Conservation (phyloP, 2,888 invertebrate species). For the Rotaria macrura region DNA sequence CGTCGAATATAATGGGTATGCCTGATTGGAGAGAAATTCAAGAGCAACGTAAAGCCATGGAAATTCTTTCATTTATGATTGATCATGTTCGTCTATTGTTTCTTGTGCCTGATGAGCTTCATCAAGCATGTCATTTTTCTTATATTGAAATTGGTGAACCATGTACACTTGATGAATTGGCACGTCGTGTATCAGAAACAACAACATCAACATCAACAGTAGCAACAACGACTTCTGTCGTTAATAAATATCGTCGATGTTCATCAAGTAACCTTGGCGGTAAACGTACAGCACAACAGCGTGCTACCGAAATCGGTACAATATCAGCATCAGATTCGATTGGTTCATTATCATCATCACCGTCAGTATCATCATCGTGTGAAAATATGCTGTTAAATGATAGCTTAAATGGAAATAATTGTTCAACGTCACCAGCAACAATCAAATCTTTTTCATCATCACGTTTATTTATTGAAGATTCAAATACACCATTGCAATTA, state of each 20-base stretch:
- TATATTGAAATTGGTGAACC: conserved; percentile 22
- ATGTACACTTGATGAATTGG: conserved; percentile 16
- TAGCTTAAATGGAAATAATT: background rate
- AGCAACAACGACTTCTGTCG: background rate
- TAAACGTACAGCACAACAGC: conserved; percentile 16
- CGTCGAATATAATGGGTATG: conserved; percentile 53
- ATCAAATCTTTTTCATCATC: conserved; percentile 8
- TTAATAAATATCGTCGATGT: conserved; percentile 21
- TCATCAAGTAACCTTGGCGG: conserved; percentile 7
- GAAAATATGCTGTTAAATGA: conserved; percentile 9
- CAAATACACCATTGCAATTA: background rate
- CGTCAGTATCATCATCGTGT: conserved; percentile 2
- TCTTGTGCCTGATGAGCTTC: conserved; percentile 17
- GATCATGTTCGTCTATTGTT: conserved; percentile 54
- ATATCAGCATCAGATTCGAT: background rate
- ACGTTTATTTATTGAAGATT: background rate
- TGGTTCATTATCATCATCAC: conserved; percentile 1
- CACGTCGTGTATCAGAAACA: background rate
- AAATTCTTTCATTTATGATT: conserved; percentile 75
- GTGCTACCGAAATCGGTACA: background rate
- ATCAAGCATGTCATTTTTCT: conserved; percentile 18
- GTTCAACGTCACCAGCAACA: background rate
- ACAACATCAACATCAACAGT: background rate
- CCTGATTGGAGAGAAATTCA: conserved; percentile 79
- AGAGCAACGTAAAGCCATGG: conserved; percentile 82